These are phyloP conservation scores for Formica exsecta DNA, from an alignment of 1,140 invertebrate genomes.

Conservation along the genomic window DNA sequence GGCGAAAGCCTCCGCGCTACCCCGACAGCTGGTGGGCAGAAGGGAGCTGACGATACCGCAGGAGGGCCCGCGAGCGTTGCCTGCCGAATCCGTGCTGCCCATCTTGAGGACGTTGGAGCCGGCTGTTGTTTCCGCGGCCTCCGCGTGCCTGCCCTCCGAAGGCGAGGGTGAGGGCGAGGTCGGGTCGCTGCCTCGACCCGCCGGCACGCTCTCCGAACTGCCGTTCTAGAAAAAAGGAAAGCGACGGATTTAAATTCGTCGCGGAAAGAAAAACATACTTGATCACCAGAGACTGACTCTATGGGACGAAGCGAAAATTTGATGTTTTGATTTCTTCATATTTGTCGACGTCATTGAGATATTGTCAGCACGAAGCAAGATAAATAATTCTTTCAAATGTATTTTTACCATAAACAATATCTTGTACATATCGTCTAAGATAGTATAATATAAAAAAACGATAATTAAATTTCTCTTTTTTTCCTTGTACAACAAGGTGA, in stretches of 20 bases:
- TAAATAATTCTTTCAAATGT: background rate
- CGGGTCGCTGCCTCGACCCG: constrained; percentile 65
- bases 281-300: background rate
- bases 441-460: background rate
- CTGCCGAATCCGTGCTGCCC: constrained; percentile 80
- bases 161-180: constrained; percentile 66
- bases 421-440: background rate
- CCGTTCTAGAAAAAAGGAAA: constrained; percentile 65
- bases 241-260: background rate
- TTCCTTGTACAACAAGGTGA: background rate
- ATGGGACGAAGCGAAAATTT: background rate
- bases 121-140: constrained; percentile 52
- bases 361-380: background rate
- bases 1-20: constrained; percentile 92
- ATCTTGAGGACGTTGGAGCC: constrained; percentile 66
- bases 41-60: constrained; percentile 87
- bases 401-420: background rate
- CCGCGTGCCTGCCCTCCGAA: constrained; percentile 62
- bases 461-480: background rate
- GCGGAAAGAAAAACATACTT: background rate
- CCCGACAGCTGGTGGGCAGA: constrained; percentile 91
- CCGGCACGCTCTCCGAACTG: constrained; percentile 60
- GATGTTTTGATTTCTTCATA: background rate
- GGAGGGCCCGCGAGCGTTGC: constrained; percentile 76
- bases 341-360: background rate